These are phyloP conservation scores for Limosa lapponica DNA, from an alignment of 2,797 vertebrate species.

Conservation along the genomic window DNA sequence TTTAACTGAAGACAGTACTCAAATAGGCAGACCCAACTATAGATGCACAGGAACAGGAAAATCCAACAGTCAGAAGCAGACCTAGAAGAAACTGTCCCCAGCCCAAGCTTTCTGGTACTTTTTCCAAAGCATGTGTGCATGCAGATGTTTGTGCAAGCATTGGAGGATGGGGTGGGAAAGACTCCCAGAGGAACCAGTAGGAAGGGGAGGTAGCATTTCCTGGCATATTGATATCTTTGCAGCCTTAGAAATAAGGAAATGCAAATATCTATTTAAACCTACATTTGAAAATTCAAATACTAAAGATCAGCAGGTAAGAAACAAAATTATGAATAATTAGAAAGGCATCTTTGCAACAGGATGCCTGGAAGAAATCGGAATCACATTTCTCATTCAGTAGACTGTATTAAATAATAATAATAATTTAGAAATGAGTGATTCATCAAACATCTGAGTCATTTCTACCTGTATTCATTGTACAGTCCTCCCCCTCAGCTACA, in stretches of 20 bases:
- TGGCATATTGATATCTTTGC: neutral
- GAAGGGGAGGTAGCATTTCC: neutral
- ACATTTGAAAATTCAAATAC: neutral
- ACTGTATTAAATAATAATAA: neutral
- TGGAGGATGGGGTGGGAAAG: neutral
- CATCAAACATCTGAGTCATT: constrained; percentile 36
- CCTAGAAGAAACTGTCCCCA: neutral
- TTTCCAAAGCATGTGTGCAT: neutral
- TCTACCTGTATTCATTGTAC: constrained; percentile 36
- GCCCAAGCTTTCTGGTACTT: neutral
- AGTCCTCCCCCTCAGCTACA: constrained; percentile 21
- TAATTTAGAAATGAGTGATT: constrained; percentile 24
- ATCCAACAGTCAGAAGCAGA: neutral
- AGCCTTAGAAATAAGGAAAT: neutral
- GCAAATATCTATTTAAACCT: neutral
- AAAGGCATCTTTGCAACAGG: neutral
- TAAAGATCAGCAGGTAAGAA: neutral
- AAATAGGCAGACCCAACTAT: neutral
- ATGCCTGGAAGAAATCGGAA: neutral
- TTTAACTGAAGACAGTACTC: neutral
- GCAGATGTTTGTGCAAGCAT: neutral
- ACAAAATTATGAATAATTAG: neutral
- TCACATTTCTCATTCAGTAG: neutral
- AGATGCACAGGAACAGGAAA: neutral
- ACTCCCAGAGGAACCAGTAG: neutral